Evolutionary conservation across 2,888 invertebrate species (phyloP).

Genomic region (Panzeria rudis): DNA sequence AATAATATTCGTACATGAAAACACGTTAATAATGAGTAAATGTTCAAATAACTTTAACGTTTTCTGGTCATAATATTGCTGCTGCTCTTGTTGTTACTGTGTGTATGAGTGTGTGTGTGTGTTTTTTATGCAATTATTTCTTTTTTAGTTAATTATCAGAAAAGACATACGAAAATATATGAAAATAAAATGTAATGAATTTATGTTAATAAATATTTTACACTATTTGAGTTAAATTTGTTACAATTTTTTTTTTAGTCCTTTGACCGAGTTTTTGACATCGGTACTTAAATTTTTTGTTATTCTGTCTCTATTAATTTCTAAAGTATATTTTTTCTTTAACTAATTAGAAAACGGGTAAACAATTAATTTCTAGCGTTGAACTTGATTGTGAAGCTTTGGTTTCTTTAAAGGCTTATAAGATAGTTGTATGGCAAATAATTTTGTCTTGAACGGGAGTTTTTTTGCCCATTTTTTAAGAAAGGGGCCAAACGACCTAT

Average conservation of each 20-base stretch:
- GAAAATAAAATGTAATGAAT: conserved; percentile 40
- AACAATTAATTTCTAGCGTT: no score
- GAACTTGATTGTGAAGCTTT: no score
- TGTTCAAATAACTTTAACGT: conserved; percentile 74
- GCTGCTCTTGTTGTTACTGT: conserved; percentile 71
- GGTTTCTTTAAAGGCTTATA: no score
- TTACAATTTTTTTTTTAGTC: background rate
- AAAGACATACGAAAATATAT: conserved; percentile 46
- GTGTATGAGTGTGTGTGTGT: conserved; percentile 51
- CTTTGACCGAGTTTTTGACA: background rate
- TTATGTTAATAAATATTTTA: conserved; percentile 19
- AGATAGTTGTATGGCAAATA: no score
- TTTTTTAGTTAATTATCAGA: conserved; percentile 34
- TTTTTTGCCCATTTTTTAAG: no score
- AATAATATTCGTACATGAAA: conserved; percentile 82
- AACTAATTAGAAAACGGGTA: background rate
- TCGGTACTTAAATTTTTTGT: background rate
- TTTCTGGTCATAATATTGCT: conserved; percentile 71
- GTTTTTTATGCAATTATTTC: conserved; percentile 63
- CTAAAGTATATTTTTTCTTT: background rate
- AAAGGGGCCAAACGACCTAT: no score
- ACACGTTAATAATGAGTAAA: conserved; percentile 83
- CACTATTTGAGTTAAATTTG: conserved; percentile 4
- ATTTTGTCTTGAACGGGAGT: no score
- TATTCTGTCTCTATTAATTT: background rate